Evolutionary conservation across 2,888 invertebrate genomes (phyloP), one percentile per base, ranked within the genome.

Genomic region (Oeneis ivallda): DNA sequence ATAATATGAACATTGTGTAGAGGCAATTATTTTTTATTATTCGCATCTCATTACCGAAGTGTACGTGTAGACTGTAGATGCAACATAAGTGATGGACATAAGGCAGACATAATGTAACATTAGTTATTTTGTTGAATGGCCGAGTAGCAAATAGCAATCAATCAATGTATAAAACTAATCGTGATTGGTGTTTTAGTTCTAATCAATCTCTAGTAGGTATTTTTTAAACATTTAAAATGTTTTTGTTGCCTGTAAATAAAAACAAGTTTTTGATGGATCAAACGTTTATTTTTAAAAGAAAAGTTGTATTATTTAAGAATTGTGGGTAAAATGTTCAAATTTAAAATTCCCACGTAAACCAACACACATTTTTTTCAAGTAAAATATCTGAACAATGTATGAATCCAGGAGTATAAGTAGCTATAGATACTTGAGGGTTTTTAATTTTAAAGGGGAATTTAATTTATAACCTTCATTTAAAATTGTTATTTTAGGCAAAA

Each of bases 41-140:
- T 50, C 50, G 66, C 62, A 59, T 63, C 34, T 63, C 66, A 66
- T 68, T 68, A 66, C 62, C 37, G 62, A 67, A 67, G 69, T 64
- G 15, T 49, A 37, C 39, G 64, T n/a, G n/a, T n/a, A n/a, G n/a
- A n/a, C n/a, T n/a, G n/a, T 64, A 64, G 62, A 67, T 60, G 69
- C 69, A 71, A 37, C 37, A 8, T 37, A 37, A 56, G n/a, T 65
- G 69, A 70, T 66, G 64, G 67, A 67, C 65, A 64, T 66, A 71
- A 67, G 47, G 62, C 61, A 65, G 62, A 67, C 66, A 64, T 68
- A 65, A 66, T 66, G 60, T 64, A 53, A 68, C 62, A 66, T 64
- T 68, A 66, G 59, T 68, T 56, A 56, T 56, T 39, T 54, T 58
- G 50, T 64, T 64, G 62, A 68, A 53, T 66, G 62, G 56, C 53